Evolutionary conservation across 92 coral and sea anemone species (phyloP), one percentile per base, ranked within the genome.

Genomic region (Nematostella vectensis): DNA sequence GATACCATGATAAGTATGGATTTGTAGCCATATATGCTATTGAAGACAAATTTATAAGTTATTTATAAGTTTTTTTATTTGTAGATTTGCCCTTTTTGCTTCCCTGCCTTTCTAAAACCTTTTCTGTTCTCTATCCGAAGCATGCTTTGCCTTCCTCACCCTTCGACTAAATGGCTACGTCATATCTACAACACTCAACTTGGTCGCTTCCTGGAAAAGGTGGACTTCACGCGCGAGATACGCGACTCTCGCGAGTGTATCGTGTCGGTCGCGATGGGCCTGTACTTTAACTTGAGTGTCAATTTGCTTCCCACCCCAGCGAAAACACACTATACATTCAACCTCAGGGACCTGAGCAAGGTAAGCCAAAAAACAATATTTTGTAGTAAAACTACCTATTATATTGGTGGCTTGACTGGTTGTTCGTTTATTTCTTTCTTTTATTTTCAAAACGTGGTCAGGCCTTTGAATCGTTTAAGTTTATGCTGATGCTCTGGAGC

Each of bases 281-380:
- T 89, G 68, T 89, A 76, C 77, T 80, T 86, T 67, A 61, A 71
- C 11, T 58, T 89, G 27, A 72, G 80, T 13, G 74, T 75, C 10
- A 67, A 71, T 37, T 91, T 89, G 2, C 84, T 89, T 11, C 97
- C 97, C 27, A 89, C 97, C 24, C 97, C 97, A 0, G 91, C 89
- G 10, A 89, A 89, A 65, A 72, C 95, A 0, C 95, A 86, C 57
- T 89, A 89, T 56, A 86, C 95, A 13, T 89, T 89, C 54, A 89
- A 89, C 65, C 76, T 89, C 12, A 76, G 94, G 25, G 97, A 89
- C 48, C 68, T 89, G 29, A 87, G 67, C 69, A 91, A 87, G 77
- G 98, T 87, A 68, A 21, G 75, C 6, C 40, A n/a, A n/a, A n/a
- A n/a, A n/a, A n/a, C n/a, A n/a, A n/a, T n/a, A 3, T 22, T 9